Base-by-base conservation (phyloP, 1,140 invertebrate genomes). In the Mycetomoellerius zeteki region DNA sequence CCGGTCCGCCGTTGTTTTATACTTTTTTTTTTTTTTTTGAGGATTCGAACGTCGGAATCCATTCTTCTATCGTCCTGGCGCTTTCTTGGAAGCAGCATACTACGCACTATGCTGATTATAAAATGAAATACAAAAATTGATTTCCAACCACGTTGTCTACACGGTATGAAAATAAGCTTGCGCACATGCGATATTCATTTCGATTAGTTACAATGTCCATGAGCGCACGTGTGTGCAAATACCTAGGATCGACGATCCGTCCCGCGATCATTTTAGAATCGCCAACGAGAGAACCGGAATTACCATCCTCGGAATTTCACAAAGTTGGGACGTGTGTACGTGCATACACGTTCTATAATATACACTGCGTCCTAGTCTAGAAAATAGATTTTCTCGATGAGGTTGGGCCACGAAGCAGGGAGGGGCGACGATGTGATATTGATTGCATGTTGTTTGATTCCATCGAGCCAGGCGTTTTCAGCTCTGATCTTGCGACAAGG, bases 401-500 rank as follows among this genome's bases (percentile, higher is more conserved):
- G 91, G 92, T 92, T 93, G 91, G 93, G 94, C 93, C 94, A 94
- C 93, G 92, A 94, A 94, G 94, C 92, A 91, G 92, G 91, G 92
- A 93, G 86, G 94, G 91, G 93, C 92, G 92, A 94, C 93, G 92
- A 94, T 91, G 91, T 92, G 27, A 89, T 91, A 92, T 93, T 93
- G 93, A 93, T 92, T 91, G 87, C 91, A 92, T 92, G 85, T 94
- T 88, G 58, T 89, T 91, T 90, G 92, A 92, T 92, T 73, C 33
- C 75, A 62, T 87, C 78, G 71, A 7, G 47, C 65, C 64, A 85
- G 89, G 85, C 60, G 85, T 73, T 95, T 95, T 96, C 95, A 95
- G 95, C 95, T 95, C 90, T 96, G 95, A 91, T 96, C 95, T 91
- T 95, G 94, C n/a, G 95, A 94, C 3, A 96, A 88, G 60, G 96